A percentile compares a stretch with the other conserved stretches of the same genome.
phyloP scores from a whole-genome alignment of 1,140 invertebrate genomes.

The Chymomyza costata region DNA sequence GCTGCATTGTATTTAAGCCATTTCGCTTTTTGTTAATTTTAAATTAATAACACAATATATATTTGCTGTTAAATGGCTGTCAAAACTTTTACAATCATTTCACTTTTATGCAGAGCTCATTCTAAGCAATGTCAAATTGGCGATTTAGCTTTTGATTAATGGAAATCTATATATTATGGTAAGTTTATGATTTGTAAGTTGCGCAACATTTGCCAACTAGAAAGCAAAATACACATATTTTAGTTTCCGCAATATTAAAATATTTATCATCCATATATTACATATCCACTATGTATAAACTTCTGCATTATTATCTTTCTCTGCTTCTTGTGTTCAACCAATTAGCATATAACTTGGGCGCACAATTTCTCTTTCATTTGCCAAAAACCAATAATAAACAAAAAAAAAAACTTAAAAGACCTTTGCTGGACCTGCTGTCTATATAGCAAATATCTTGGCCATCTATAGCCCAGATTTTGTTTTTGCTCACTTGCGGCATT shows the following conservation, averaged over 20 bases:
- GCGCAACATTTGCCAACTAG: conserved; percentile 44
- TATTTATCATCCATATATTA: background rate
- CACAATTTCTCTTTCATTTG: conserved; percentile 71
- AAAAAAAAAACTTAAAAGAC: background rate
- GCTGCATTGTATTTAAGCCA: conserved; percentile 14
- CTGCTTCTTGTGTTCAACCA: conserved; percentile 44
- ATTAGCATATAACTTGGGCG: conserved; percentile 53
- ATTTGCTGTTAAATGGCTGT: no score
- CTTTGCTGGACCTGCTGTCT: background rate
- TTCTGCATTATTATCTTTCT: no score
- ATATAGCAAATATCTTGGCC: conserved; percentile 38
- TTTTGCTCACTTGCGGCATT: conserved; percentile 64
- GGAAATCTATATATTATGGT: conserved; percentile 30
- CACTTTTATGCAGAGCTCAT: conserved; percentile 39
- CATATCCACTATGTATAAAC: conserved; percentile 16
- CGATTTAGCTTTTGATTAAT: conserved; percentile 42
- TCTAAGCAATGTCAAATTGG: conserved; percentile 38
- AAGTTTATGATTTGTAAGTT: conserved; percentile 20
- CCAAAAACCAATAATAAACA: conserved; percentile 31
- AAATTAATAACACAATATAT: no score
- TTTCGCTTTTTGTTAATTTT: no score
- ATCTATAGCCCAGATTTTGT: conserved; percentile 60
- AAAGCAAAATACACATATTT: background rate
- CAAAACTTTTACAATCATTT: conserved; percentile 53
- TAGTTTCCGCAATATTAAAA: background rate